Evolutionary conservation across 2,113 vertebrate species (phyloP).

Genomic region (Paramisgurnus dabryanus): DNA sequence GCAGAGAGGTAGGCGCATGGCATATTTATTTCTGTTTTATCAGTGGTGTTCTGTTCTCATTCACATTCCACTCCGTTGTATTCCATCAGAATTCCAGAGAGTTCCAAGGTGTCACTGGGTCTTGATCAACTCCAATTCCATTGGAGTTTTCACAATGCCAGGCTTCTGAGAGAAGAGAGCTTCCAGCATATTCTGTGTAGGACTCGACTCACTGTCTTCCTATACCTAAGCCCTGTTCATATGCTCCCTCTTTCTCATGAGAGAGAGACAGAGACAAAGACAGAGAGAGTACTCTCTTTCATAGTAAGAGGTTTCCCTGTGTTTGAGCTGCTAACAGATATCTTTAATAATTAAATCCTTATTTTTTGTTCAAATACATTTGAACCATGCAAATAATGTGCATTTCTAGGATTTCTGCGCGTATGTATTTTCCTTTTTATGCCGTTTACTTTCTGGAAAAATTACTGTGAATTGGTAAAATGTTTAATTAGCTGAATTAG

Average conservation of each 20-base stretch:
- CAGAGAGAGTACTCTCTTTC: background rate
- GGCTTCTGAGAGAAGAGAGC: background rate
- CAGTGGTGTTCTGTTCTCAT: conserved; percentile 11
- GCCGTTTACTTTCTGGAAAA: background rate
- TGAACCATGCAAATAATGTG: background rate
- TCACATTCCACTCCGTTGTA: conserved; percentile 25
- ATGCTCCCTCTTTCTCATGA: background rate
- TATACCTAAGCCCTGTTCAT: conserved; percentile 12
- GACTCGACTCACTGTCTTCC: background rate
- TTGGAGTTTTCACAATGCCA: background rate
- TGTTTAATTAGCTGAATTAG: conserved; percentile 64
- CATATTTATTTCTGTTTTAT: conserved; percentile 17
- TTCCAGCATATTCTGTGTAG: background rate
- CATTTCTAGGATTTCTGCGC: background rate
- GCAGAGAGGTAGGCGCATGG: conserved; percentile 1
- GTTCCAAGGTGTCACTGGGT: background rate
- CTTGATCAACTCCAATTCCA: background rate
- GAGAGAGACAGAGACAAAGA: background rate
- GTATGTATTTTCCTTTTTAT: background rate
- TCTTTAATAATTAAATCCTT: background rate
- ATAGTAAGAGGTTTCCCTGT: no score
- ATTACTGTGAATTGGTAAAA: conserved; percentile 51
- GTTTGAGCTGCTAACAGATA: no score
- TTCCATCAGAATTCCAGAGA: conserved; percentile 19
- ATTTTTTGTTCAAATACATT: background rate